Conservation (phyloP, 2,888 invertebrate species). For the Brachyptera risi region DNA sequence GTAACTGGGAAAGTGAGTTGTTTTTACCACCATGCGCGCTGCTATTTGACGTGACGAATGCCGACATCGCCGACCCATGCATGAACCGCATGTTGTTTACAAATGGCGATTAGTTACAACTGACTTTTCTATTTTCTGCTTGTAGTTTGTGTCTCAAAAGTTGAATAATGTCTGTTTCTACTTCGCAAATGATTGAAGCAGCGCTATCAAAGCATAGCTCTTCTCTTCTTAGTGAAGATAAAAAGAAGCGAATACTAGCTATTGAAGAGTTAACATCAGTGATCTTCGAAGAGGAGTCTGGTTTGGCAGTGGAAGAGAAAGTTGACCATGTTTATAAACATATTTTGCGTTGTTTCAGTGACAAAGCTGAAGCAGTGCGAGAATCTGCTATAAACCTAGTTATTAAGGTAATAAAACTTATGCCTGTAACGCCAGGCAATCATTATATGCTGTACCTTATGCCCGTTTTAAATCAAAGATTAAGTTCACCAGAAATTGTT, state of each 20-base stretch:
- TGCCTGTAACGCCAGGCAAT: slow-evolving; percentile 49
- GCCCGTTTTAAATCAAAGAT: slow-evolving; percentile 68
- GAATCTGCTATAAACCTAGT: slow-evolving; percentile 55
- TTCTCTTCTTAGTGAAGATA: slow-evolving; percentile 56
- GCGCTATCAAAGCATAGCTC: slow-evolving; percentile 22
- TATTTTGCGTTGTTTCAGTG: slow-evolving; percentile 49
- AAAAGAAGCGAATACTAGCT: slow-evolving; percentile 53
- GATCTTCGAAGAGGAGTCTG: slow-evolving; percentile 41
- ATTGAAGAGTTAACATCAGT: slow-evolving; percentile 52
- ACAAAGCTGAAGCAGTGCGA: slow-evolving; percentile 60
- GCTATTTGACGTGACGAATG: no score
- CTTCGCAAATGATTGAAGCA: slow-evolving; percentile 19
- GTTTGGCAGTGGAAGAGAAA: slow-evolving; percentile 32
- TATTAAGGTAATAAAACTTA: slow-evolving; percentile 45
- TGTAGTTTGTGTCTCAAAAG: no score
- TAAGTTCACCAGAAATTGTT: slow-evolving; percentile 69
- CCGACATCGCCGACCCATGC: no score
- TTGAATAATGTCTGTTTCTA: no score
- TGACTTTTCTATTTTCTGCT: no score
- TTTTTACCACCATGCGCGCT: no score
- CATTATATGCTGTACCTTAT: slow-evolving; percentile 71
- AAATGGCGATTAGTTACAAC: no score
- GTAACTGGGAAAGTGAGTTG: no score
- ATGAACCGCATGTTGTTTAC: no score
- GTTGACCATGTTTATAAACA: slow-evolving; percentile 48